phyloP scores from a whole-genome alignment of 2,113 vertebrate species.

The Corythaixoides concolor region DNA sequence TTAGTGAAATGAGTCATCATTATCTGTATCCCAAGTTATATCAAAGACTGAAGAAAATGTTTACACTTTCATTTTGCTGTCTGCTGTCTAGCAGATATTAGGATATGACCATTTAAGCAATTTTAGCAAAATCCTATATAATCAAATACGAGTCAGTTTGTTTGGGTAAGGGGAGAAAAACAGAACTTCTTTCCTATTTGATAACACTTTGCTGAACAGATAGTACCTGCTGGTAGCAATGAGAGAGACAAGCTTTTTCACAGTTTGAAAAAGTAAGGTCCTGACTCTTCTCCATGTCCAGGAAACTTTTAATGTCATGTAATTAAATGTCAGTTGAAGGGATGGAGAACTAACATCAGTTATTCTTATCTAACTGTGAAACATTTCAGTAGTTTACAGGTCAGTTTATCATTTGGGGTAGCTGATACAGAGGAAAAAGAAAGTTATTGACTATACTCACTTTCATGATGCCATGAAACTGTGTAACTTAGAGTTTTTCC shows the following conservation, averaged over 20 bases:
- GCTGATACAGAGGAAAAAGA: neutral
- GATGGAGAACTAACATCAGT: neutral
- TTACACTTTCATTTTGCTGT: neutral
- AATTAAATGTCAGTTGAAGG: neutral
- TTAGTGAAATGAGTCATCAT: neutral
- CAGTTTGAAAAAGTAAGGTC: neutral
- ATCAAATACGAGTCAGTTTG: neutral
- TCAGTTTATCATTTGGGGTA: neutral
- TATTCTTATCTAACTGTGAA: neutral
- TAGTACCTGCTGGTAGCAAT: neutral
- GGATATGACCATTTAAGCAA: neutral
- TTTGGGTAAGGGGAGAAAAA: neutral
- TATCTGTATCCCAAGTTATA: neutral
- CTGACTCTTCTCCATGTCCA: neutral
- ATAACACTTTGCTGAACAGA: neutral
- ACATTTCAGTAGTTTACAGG: neutral
- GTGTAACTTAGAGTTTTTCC: neutral
- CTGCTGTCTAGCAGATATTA: neutral
- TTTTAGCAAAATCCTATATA: neutral
- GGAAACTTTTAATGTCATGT: neutral
- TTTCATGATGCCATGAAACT: neutral
- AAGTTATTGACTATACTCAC: neutral
- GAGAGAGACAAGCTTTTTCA: neutral
- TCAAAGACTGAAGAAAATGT: neutral
- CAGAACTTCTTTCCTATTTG: neutral